Conservation (phyloP, 2,113 vertebrate species). For the Malurus elegans region DNA sequence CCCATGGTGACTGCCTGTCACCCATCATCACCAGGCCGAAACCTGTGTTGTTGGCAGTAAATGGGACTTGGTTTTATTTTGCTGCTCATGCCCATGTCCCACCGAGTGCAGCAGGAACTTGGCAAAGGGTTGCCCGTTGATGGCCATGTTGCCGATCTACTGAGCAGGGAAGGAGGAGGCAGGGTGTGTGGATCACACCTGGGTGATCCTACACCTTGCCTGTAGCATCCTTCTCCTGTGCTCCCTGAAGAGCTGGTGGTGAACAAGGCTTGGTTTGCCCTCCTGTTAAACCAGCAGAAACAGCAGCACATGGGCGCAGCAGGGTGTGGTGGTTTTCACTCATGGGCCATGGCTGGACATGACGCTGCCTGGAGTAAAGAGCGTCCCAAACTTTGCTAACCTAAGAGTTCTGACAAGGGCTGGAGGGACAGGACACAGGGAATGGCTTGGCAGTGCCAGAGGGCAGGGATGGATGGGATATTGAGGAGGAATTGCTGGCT, state of each 20-base stretch:
- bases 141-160: background rate
- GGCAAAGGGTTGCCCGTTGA: fast-evolving
- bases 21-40: background rate
- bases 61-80: background rate
- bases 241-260: background rate
- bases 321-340: background rate
- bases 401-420: no score
- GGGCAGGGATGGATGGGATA: no score
- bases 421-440: background rate
- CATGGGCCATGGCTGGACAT: background rate
- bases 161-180: background rate
- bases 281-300: background rate
- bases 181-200: background rate
- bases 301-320: background rate
- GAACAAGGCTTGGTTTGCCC: background rate
- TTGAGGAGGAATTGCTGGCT: fast-evolving
- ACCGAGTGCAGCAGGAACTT: background rate
- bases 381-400: background rate
- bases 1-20: background rate
- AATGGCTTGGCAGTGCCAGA: background rate
- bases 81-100: background rate
- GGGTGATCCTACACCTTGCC: background rate
- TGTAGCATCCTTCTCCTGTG: background rate
- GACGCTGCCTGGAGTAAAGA: background rate
- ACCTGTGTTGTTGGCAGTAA: background rate